Percentiles rank a stretch among this genome's conserved stretches.
phyloP scores from a whole-genome alignment of 2,113 vertebrate genomes.

The Seriola aureovittata region DNA sequence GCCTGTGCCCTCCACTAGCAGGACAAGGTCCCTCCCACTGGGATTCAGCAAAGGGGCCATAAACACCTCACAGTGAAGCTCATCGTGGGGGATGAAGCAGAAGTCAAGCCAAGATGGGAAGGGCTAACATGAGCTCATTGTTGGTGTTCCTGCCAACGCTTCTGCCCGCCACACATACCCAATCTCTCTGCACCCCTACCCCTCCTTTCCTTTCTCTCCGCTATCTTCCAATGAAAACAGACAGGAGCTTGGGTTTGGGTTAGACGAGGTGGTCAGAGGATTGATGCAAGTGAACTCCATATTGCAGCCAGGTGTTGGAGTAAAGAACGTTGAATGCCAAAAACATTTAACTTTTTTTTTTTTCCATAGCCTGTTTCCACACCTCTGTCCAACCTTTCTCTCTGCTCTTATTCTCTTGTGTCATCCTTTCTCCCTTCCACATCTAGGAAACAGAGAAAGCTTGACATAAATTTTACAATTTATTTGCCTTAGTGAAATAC shows the following conservation, averaged over 20 bases:
- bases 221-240: slow-evolving; percentile 33
- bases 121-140: slow-evolving; percentile 67
- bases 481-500: not conserved
- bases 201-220: not conserved
- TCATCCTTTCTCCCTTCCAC: not conserved
- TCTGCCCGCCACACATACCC: slow-evolving; percentile 17
- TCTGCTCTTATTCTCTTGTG: not conserved
- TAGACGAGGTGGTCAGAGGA: slow-evolving; percentile 7
- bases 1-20: not conserved
- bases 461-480: slow-evolving; percentile 4
- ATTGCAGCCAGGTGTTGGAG: slow-evolving; percentile 35
- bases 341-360: not conserved
- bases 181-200: not conserved
- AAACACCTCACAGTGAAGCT: slow-evolving; percentile 9
- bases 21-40: not conserved
- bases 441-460: slow-evolving; percentile 3
- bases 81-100: slow-evolving; percentile 10
- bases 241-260: slow-evolving; percentile 13
- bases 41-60: slow-evolving; percentile 9
- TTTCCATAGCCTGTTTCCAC: slow-evolving; percentile 23
- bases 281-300: slow-evolving; percentile 10
- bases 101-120: slow-evolving; percentile 57
- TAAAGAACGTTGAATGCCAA: slow-evolving; percentile 20
- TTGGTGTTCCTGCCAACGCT: slow-evolving; percentile 33
- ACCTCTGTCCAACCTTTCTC: slow-evolving; percentile 11